Conservation (phyloP, 2,888 invertebrate genomes). For the Hetaerina titia region DNA sequence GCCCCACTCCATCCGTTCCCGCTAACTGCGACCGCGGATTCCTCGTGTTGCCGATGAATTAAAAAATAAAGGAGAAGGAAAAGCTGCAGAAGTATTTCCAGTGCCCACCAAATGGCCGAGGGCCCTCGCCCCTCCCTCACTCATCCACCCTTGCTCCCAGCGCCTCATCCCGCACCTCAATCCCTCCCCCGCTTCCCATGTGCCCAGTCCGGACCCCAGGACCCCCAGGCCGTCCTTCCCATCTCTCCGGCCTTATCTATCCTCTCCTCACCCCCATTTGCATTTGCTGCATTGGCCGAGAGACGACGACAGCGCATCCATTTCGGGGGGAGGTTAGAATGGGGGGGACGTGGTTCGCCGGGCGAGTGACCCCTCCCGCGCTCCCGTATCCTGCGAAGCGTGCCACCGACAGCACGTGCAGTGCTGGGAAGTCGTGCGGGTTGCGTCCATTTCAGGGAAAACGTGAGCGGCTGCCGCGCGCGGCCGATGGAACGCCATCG, state of each 20-base stretch:
- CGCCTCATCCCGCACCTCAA: neutral
- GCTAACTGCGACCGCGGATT: neutral
- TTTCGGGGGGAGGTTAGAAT: neutral
- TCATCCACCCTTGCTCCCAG: neutral
- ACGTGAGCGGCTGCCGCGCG: neutral
- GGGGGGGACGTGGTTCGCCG: neutral
- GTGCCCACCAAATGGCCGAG: neutral
- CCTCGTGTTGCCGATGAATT: constrained; percentile 12
- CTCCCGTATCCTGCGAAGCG: neutral
- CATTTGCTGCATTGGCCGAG: neutral
- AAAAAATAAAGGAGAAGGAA: neutral
- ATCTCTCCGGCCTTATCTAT: too few species aligned
- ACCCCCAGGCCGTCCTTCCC: too few species aligned
- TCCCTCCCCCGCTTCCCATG: neutral
- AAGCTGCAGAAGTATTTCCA: neutral
- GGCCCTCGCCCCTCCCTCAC: neutral
- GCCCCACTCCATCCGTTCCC: neutral
- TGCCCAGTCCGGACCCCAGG: too few species aligned
- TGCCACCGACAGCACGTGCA: neutral
- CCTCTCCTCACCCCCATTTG: neutral
- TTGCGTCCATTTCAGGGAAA: neutral
- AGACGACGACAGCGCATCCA: neutral
- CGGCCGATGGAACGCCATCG: neutral
- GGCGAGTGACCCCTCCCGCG: neutral
- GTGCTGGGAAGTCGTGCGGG: neutral